Percentiles rank a stretch among this genome's conserved stretches.
These are phyloP conservation scores for Amblyraja radiata DNA, from an alignment of 2,797 vertebrate species.

Conservation along the genomic window DNA sequence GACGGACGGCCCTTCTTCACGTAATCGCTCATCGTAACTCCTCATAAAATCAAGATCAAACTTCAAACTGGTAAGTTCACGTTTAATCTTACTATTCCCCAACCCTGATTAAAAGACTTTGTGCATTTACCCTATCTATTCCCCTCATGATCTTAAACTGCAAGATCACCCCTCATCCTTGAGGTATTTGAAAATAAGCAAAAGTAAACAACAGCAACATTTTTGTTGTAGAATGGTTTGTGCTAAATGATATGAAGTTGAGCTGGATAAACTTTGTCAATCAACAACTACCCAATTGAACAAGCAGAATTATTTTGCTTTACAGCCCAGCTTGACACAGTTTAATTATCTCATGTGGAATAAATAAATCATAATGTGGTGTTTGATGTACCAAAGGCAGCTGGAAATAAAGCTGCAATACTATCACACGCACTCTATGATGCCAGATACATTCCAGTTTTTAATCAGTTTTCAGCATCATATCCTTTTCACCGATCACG, in stretches of 20 bases:
- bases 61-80: too few species aligned
- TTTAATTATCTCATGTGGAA: constrained; percentile 19
- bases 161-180: too few species aligned
- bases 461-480: not conserved
- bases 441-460: not conserved
- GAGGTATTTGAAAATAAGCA: not conserved
- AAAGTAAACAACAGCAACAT: not conserved
- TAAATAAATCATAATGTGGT: not conserved
- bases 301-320: not conserved
- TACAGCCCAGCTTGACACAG: not conserved
- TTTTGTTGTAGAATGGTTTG: not conserved
- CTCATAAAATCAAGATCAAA: too few species aligned
- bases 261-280: not conserved
- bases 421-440: not conserved
- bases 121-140: too few species aligned
- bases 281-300: not conserved
- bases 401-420: constrained; percentile 10
- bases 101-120: too few species aligned
- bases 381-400: not conserved
- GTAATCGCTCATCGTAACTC: too few species aligned
- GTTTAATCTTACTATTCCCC: too few species aligned
- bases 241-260: not conserved
- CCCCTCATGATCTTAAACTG: too few species aligned
- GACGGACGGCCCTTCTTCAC: too few species aligned
- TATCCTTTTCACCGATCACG: not conserved